Evolutionary conservation across 1,140 invertebrate genomes (phyloP), one percentile per base, ranked within the genome.

Genomic region (Papilio glaucus): DNA sequence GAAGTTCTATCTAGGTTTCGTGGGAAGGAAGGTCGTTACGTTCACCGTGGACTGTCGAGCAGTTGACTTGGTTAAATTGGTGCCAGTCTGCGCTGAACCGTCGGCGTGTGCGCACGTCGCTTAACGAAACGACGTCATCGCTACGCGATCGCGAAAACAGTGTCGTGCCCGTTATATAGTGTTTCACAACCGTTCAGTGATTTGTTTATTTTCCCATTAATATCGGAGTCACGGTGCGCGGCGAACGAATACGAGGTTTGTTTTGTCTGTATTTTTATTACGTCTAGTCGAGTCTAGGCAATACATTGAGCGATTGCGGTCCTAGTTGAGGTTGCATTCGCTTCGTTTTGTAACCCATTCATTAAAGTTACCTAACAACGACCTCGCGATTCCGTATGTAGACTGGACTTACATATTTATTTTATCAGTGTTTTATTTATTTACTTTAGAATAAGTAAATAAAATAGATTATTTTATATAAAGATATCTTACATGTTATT

Each of bases 21-120:
- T 91, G 81, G 89, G 88, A 85, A 85, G 87, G 89, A 89, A 90
- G 89, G 89, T 88, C 86, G 89, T 77, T 77, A 85, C 87, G 83
- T 88, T 90, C 88, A 90, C 88, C 77, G 63, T 71, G 69, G 74
- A 69, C 67, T 57, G 60, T 53, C 39, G 68, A n/a, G n/a, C n/a
- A n/a, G n/a, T n/a, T n/a, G n/a, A 49, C 42, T 75, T 76, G 72
- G n/a, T n/a, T n/a, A n/a, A 37, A 71, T 49, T 49, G 75, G 42
- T 75, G 73, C 76, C 84, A 92, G 90, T 92, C 80, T 83, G 87
- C 86, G 88, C 84, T 85, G 85, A 86, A 85, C 85, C 76, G 73
- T 41, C 81, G 76, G 82, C 86, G 88, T 75, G 82, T 72, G 83
- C 90, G 90, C 90, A 92, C 81, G 90, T 85, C 76, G 74, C 75